Base-by-base conservation (phyloP, 2,113 vertebrate genomes). In the Sinocyclocheilus grahami region DNA sequence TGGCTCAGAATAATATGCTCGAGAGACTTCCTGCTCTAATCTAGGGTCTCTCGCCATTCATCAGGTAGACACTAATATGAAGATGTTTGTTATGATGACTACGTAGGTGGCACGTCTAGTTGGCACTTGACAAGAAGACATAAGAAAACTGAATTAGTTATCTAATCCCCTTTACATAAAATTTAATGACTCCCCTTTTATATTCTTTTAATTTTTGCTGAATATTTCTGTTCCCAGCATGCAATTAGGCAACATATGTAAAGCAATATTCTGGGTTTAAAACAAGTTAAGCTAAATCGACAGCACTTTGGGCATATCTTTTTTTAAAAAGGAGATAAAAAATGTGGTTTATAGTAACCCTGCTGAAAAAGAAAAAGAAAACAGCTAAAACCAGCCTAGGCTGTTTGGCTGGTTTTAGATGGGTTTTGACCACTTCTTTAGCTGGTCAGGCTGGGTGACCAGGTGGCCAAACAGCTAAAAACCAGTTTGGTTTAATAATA, bases 121-220 rank as follows among this genome's bases (percentile, higher is more conserved):
- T 69, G 62, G 53, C 75, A 80, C 67, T 71, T 86, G 67, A 86
- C 62, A 55, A 75, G 46, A 77, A 86, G 63, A 74, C 1, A 2
- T 33, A 30, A 67, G 46, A 78, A 53, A 82, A 30, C 69, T 39
- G 46, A 60, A 77, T 76, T 53, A 24, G 76, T 89, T 85, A 69
- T 82, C 51, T 78, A 78, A 86, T 48, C 82, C 62, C 11, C 27
- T 60, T 86, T 79, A 53, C 82, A 72, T 74, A 46, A 84, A 2
- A 46, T 83, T 7, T 48, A 76, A 82, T 58, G 48, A 65, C 33
- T 27, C 42, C 18, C 5, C 9, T 39, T 27, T 39, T 16, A 78
- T 65, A 77, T 86, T 82, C 14, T 82, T 81, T n/a, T 24, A 42
- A n/a, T 51, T 13, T 72, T 62, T 18, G 12, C 18, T 6, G 22